phyloP scores from a whole-genome alignment of 2,113 vertebrate genomes.

The Eclectus roratus region DNA sequence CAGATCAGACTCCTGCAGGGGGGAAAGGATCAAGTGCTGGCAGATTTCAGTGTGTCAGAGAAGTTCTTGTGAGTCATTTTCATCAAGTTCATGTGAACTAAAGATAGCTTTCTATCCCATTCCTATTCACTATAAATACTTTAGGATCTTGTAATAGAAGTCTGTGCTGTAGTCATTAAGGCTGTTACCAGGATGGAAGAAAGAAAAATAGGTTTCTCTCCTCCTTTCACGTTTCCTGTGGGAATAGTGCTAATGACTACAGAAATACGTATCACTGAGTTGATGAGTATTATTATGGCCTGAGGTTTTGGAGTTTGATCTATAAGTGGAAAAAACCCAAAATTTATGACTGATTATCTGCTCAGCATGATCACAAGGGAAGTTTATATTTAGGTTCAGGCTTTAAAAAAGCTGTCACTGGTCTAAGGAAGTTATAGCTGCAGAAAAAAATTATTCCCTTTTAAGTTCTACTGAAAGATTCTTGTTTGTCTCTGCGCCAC shows the following conservation, averaged over 20 bases:
- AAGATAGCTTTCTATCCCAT: background rate
- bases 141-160: background rate
- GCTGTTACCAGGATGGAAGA: background rate
- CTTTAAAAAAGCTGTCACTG: background rate
- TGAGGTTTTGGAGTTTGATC: constrained; percentile 22
- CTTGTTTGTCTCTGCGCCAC: background rate
- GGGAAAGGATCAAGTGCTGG: constrained; percentile 1
- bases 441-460: background rate
- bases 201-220: background rate
- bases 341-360: background rate
- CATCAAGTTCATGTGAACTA: background rate
- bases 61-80: background rate
- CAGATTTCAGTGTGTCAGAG: constrained; percentile 4
- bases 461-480: background rate
- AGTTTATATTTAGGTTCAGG: constrained; percentile 15
- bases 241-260: background rate
- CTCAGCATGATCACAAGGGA: background rate
- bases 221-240: background rate
- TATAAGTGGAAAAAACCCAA: background rate
- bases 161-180: background rate
- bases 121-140: background rate
- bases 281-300: background rate
- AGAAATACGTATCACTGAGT: background rate
- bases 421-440: background rate
- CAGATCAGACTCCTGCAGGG: constrained; percentile 25